Percentiles rank a stretch among this genome's conserved stretches.
phyloP scores from a whole-genome alignment of 2,888 invertebrate genomes.

The Phalangium opilio region DNA sequence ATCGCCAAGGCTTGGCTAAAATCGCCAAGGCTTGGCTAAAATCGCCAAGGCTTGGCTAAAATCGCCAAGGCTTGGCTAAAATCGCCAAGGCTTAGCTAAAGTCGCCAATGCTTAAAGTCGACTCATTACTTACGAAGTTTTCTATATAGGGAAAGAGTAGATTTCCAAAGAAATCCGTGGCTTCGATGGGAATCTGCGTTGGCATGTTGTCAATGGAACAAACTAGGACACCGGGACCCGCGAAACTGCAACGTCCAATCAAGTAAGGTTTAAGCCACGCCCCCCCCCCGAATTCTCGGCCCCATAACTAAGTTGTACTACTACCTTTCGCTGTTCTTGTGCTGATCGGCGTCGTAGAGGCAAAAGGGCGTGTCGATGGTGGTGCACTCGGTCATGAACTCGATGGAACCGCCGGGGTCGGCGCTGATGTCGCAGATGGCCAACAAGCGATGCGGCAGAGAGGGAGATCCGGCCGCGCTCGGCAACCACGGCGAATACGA shows the following conservation, averaged over 20 bases:
- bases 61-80: too few species aligned
- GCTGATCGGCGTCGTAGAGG: constrained; percentile 95
- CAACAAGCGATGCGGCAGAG: constrained; percentile 75
- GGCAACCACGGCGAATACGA: constrained; percentile 87
- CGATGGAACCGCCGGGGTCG: constrained; percentile 95
- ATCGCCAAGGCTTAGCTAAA: constrained; percentile 13
- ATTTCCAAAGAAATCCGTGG: constrained; percentile 95
- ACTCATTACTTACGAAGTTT: constrained; percentile 56
- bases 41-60: too few species aligned
- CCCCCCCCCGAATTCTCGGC: too few species aligned
- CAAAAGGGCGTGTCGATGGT: constrained; percentile 99
- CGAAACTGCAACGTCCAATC: too few species aligned
- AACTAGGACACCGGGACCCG: constrained; percentile 92
- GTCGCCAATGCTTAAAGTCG: constrained; percentile 21
- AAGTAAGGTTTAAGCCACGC: too few species aligned
- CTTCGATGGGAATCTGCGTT: constrained; percentile 89
- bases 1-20: too few species aligned
- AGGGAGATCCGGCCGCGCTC: constrained; percentile 64
- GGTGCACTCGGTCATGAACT: constrained; percentile 99
- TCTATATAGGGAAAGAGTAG: constrained; percentile 70
- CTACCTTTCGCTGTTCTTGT: constrained; percentile 58
- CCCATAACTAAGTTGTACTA: too few species aligned
- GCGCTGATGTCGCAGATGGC: constrained; percentile 95
- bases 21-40: too few species aligned
- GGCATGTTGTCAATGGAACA: constrained; percentile 99